Conservation (phyloP, 1,140 invertebrate genomes). For the Rhagoletis pomonella region DNA sequence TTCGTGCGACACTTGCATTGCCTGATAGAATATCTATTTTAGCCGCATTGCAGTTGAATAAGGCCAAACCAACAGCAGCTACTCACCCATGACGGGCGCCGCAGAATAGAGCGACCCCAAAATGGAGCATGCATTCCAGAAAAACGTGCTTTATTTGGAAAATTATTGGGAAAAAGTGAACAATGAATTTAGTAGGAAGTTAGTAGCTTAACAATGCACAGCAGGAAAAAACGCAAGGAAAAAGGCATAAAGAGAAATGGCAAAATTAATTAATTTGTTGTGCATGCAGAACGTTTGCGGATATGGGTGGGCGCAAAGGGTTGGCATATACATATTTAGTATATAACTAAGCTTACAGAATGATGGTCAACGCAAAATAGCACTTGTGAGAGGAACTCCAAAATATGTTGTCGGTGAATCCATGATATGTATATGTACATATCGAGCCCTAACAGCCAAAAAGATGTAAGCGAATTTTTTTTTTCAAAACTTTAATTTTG, state of each 20-base stretch:
- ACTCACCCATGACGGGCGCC: constrained; percentile 2
- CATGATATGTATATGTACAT: no score
- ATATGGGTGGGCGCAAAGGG: constrained; percentile 3
- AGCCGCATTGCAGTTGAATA: constrained; percentile 9
- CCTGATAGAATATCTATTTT: background rate
- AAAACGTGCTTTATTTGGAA: background rate
- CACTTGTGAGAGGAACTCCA: no score
- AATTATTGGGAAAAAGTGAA: background rate
- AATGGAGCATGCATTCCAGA: background rate
- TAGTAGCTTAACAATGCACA: background rate
- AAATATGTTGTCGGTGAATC: no score
- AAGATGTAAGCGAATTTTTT: no score
- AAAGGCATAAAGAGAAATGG: background rate
- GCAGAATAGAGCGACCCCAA: background rate
- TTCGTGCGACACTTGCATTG: background rate
- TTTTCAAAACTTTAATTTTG: no score
- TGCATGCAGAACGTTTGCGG: background rate
- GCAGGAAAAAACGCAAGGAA: background rate
- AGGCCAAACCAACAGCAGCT: background rate
- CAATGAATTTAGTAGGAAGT: background rate
- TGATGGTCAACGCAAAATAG: no score
- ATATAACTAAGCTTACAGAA: no score
- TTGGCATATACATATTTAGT: no score
- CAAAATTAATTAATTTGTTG: constrained; percentile 17
- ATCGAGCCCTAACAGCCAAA: no score